Evolutionary conservation across 2,797 vertebrate genomes (phyloP).

Genomic region (Morelia viridis): DNA sequence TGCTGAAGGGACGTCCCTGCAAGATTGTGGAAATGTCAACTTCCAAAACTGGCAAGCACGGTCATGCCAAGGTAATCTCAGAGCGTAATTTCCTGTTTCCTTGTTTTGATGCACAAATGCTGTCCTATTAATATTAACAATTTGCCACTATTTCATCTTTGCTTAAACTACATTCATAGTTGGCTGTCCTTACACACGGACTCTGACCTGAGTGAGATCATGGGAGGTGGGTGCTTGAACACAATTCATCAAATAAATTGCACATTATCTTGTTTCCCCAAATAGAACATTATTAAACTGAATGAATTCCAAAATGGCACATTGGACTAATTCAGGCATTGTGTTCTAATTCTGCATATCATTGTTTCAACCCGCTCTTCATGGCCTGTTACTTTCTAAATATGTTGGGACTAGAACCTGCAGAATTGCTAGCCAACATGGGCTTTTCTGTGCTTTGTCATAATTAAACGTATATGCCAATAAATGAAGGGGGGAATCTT

Average conservation of each 20-base stretch:
- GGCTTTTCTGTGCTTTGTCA: background rate
- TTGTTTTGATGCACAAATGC: background rate
- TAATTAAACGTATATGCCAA: background rate
- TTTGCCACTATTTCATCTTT: background rate
- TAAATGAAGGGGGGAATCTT: background rate
- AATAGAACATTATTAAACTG: background rate
- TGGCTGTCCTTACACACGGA: background rate
- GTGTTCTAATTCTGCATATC: background rate
- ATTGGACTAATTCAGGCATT: background rate
- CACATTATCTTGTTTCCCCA: background rate
- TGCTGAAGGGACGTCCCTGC: conserved; percentile 90
- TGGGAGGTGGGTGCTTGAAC: background rate
- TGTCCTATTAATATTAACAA: background rate
- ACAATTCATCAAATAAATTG: background rate
- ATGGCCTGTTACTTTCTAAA: background rate
- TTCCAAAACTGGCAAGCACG: conserved; percentile 97
- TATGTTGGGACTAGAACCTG: background rate
- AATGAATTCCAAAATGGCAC: background rate
- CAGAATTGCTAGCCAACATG: background rate
- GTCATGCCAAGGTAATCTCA: conserved; percentile 90
- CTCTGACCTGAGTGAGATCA: background rate
- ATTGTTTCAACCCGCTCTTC: background rate
- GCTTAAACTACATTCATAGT: background rate
- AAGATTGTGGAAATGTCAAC: conserved; percentile 97
- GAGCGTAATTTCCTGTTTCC: conserved; percentile 59